phyloP scores from a whole-genome alignment of 2,797 vertebrate species.

The Streptopelia turtur region DNA sequence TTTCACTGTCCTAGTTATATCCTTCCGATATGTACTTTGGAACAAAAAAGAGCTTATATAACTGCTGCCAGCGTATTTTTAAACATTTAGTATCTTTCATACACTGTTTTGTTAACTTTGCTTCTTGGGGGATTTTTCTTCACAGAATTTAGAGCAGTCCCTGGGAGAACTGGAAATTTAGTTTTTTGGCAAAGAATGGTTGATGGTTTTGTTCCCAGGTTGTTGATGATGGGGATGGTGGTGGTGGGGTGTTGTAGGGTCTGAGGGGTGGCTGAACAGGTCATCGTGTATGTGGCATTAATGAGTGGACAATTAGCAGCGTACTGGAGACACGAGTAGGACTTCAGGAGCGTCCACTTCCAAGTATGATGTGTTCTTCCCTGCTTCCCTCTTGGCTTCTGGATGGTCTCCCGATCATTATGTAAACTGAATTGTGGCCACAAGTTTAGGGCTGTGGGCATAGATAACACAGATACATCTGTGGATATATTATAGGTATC shows the following conservation, averaged over 20 bases:
- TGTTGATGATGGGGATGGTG: neutral
- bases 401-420: neutral
- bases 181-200: constrained; percentile 47
- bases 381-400: constrained; percentile 1
- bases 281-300: neutral
- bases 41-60: constrained; percentile 58
- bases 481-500: neutral
- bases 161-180: constrained; percentile 65
- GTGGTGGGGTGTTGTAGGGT: neutral
- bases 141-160: constrained; percentile 71
- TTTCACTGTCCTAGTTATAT: constrained; percentile 69
- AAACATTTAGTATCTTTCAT: constrained; percentile 72
- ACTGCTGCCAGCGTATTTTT: constrained; percentile 57
- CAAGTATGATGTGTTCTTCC: neutral
- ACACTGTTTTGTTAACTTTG: constrained; percentile 61
- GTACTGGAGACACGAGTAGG: neutral
- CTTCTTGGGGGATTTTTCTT: constrained; percentile 62
- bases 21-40: constrained; percentile 59
- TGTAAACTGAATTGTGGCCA: neutral
- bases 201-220: constrained; percentile 49
- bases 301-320: constrained; percentile 13
- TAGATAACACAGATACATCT: neutral
- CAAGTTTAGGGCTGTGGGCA: neutral
- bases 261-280: constrained; percentile 28
- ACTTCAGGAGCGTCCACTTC: neutral